A percentile compares a stretch with the other conserved stretches of the same genome.
phyloP scores from a whole-genome alignment of 2,113 vertebrate genomes.

The Syngnathus scovelli region DNA sequence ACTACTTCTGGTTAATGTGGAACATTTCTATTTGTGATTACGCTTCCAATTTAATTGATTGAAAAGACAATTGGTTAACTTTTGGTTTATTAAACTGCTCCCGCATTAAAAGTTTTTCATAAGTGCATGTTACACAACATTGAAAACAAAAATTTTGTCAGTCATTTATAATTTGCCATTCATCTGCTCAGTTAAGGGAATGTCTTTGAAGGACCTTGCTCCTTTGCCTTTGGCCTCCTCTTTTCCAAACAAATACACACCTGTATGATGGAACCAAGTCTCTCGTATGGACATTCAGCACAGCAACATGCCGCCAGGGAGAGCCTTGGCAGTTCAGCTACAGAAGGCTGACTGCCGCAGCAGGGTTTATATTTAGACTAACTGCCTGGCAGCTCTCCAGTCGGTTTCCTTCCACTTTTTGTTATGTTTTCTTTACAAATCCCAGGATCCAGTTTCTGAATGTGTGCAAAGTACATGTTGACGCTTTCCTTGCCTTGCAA shows the following conservation, averaged over 20 bases:
- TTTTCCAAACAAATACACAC: conserved; percentile 24
- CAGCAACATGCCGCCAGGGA: conserved; percentile 14
- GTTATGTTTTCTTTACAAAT: conserved; percentile 20
- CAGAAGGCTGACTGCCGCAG: conserved; percentile 30
- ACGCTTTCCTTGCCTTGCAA: conserved; percentile 2
- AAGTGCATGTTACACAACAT: background rate
- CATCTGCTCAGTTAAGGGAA: background rate
- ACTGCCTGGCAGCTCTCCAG: background rate
- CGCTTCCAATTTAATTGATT: background rate
- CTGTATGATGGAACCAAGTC: conserved; percentile 19
- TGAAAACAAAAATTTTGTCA: background rate
- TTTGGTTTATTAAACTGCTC: background rate
- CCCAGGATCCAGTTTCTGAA: conserved; percentile 1
- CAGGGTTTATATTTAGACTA: conserved; percentile 46
- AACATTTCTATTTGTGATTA: background rate
- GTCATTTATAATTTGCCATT: background rate
- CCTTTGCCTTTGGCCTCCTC: background rate
- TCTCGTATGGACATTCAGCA: conserved; percentile 43
- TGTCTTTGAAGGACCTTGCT: background rate
- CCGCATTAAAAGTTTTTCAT: background rate
- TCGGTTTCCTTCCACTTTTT: conserved; percentile 11
- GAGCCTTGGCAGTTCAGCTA: conserved; percentile 27
- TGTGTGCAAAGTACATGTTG: conserved; percentile 5
- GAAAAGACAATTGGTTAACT: background rate
- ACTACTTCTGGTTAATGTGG: background rate